Base-by-base conservation (phyloP, 1,140 invertebrate species). In the Wiebesia pumilae region DNA sequence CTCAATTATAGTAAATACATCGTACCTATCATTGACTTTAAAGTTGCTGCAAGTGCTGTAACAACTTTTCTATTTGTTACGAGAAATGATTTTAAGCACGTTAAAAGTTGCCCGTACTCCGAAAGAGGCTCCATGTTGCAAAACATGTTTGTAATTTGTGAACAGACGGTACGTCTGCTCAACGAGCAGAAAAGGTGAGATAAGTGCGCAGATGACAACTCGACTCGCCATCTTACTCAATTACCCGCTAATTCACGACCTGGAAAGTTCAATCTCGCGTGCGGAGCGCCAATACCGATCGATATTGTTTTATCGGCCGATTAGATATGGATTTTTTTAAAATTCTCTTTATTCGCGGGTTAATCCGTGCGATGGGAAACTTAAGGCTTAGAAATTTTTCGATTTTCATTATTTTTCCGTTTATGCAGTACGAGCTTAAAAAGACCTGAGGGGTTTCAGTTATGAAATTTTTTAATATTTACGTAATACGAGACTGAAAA, bases 251-350 rank as follows among this genome's bases (percentile, higher is more conserved):
- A 77, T 27, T 21, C 14, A 33, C 27, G 33, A 62, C 35, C 82
- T 77, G 71, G 51, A 83, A 83, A 77, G 82, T 83, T 77, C 33
- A 38, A n/a, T 51, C 69, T 51, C n/a, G 30, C 71, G 71, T 51
- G 30, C 27, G 33, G 14, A 82, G 16, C 80, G 24, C 3, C 30
- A n/a, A 62, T 43, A 65, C 24, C 35, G 54, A 84, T 84, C 82
- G 73, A 84, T 83, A 75, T 84, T 75, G 16, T 47, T 84, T 43
- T 65, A 62, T 67, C 43, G 67, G 16, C 67, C 14, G 40, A 54
- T 83, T 43, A 47, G 27, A 12, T 24, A 58, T n/a, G 30, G 30
- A 54, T 27, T 62, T 62, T 62, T 62, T 62, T 62, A 54, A 54
- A 54, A 54, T 54, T 14, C 19, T 54, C 21, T 58, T 65, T 62